Percentiles rank a stretch among this genome's conserved stretches.
These are phyloP conservation scores for Rapana venosa DNA, from an alignment of 2,888 invertebrate species.

Conservation along the genomic window DNA sequence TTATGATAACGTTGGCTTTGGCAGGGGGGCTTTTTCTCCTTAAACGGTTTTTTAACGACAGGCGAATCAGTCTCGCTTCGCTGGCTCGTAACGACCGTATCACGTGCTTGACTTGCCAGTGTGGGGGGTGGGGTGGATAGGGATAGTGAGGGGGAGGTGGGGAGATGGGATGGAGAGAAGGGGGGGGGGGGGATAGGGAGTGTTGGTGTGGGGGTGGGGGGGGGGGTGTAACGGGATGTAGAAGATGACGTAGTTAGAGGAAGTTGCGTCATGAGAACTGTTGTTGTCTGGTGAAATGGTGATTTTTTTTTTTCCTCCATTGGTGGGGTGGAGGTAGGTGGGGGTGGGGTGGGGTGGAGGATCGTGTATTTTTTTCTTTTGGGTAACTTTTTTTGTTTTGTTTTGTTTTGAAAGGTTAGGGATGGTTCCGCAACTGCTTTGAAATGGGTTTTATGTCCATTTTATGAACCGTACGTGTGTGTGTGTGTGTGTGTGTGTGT, in stretches of 20 bases:
- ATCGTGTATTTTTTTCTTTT: background rate
- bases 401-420: background rate
- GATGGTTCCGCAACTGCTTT: background rate
- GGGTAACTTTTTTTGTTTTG: background rate
- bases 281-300: background rate
- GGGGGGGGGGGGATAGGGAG: background rate
- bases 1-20: conserved; percentile 15
- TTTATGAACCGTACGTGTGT: background rate
- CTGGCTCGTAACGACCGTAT: conserved; percentile 21
- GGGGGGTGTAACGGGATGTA: too few relatives aligned
- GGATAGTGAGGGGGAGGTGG: background rate
- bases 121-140: too few relatives aligned
- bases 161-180: background rate
- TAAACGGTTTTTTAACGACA: conserved; percentile 39
- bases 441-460: background rate
- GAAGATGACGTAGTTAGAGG: too few relatives aligned
- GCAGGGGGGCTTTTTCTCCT: background rate
- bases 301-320: too few relatives aligned
- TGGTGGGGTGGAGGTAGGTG: background rate
- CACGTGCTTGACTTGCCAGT: conserved; percentile 28
- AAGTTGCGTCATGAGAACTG: background rate
- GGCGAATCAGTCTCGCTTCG: conserved; percentile 33
- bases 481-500: background rate
- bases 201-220: too few relatives aligned
- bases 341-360: background rate